Percentiles rank a stretch among this genome's conserved stretches.
These are phyloP conservation scores for Thamnophis sirtalis DNA, from an alignment of 2,113 vertebrate species.

Conservation along the genomic window DNA sequence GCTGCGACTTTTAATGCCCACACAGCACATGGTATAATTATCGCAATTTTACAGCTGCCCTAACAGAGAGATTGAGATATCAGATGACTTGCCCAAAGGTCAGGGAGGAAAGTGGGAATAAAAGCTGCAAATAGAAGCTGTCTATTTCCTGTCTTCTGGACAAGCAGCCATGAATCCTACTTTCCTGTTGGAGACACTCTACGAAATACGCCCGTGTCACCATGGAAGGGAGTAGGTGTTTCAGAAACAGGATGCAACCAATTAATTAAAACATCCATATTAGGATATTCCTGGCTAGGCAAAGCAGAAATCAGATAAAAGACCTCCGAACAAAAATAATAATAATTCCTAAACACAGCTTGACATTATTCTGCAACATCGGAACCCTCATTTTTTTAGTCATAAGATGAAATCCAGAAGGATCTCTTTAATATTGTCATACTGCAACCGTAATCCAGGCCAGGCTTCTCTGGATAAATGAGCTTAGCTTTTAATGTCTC, in stretches of 20 bases:
- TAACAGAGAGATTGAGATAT: not conserved
- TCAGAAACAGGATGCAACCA: not conserved
- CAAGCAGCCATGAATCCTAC: accelerated
- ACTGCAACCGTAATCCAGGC: not conserved
- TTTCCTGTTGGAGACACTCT: not conserved
- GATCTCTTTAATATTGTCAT: not conserved
- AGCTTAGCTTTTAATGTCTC: not conserved
- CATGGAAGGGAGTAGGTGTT: not conserved
- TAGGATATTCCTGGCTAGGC: not conserved
- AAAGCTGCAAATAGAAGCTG: not conserved
- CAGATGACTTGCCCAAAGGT: not conserved
- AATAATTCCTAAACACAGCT: not conserved
- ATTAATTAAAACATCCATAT: not conserved
- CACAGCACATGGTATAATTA: constrained; percentile 14
- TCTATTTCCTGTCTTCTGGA: not conserved
- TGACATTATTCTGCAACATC: not conserved
- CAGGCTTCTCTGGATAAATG: not conserved
- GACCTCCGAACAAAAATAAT: not conserved
- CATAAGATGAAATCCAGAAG: not conserved
- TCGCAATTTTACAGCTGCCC: not conserved
- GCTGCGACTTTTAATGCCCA: not conserved
- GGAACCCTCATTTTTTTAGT: not conserved
- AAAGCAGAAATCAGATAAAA: not conserved
- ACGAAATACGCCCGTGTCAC: not conserved
- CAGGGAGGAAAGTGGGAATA: not conserved